Percentiles rank a stretch among this genome's conserved stretches.
Conservation (phyloP, 2,888 invertebrate genomes). For the Drosophila ezoana region DNA sequence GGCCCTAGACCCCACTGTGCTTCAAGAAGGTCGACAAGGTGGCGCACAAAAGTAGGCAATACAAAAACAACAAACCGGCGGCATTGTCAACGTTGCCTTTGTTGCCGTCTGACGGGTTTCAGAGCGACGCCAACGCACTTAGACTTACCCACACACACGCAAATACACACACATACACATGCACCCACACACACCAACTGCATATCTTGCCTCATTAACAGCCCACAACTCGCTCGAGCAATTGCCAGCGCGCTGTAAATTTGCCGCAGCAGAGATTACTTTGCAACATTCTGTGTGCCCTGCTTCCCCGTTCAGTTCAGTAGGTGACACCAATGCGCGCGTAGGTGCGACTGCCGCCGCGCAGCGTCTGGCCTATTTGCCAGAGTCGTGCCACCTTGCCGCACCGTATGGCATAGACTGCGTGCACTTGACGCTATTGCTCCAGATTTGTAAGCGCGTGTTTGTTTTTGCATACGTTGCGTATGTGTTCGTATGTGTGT, state of each 20-base stretch:
- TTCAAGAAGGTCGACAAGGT: constrained; percentile 20
- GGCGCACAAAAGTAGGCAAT: constrained; percentile 71
- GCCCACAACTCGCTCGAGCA: constrained; percentile 23
- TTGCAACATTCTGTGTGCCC: constrained; percentile 46
- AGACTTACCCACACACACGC: constrained; percentile 33
- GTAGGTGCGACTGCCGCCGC: constrained; percentile 45
- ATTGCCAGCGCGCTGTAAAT: constrained; percentile 41
- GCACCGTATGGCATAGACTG: constrained; percentile 43
- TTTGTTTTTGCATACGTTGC: constrained; percentile 2
- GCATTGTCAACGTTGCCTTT: constrained; percentile 41
- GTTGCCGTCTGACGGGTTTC: constrained; percentile 48
- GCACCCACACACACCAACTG: constrained; percentile 3
- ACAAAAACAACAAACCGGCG: constrained; percentile 42
- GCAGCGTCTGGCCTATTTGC: constrained; percentile 70
- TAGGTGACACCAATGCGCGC: constrained; percentile 75
- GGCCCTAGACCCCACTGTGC: neutral
- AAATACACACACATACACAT: constrained; percentile 9
- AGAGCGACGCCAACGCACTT: constrained; percentile 65
- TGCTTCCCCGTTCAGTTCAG: constrained; percentile 58
- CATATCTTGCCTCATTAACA: constrained; percentile 74
- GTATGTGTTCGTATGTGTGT: constrained; percentile 22
- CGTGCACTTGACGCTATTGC: constrained; percentile 78
- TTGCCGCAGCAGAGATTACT: constrained; percentile 68
- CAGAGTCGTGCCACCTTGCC: constrained; percentile 9
- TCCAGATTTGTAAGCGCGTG: constrained; percentile 62